Evolutionary conservation across 2,797 vertebrate genomes (phyloP).

Genomic region (Kryptopterus vitreolus): DNA sequence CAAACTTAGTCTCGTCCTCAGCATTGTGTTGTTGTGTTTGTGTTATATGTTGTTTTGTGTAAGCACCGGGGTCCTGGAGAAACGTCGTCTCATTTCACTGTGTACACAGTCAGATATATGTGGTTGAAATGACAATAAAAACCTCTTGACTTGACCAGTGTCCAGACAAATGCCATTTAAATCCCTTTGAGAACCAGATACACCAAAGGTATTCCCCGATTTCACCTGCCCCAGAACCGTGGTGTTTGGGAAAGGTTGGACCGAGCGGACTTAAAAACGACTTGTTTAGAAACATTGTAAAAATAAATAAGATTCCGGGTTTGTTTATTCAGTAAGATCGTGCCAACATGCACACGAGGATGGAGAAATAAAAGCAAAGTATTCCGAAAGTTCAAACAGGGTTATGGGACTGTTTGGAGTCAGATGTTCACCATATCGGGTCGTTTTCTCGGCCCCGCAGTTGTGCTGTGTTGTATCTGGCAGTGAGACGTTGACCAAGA

Average conservation of each 20-base stretch:
- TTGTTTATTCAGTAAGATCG: too few relatives aligned
- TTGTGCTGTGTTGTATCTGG: conserved; percentile 3
- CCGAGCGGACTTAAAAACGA: neutral
- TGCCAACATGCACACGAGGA: too few relatives aligned
- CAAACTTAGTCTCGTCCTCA: too few relatives aligned
- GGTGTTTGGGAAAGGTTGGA: neutral
- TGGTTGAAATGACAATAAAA: too few relatives aligned
- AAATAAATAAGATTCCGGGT: too few relatives aligned
- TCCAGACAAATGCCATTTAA: neutral
- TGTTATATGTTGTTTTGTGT: too few relatives aligned
- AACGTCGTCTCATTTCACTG: too few relatives aligned
- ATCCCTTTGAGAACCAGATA: neutral
- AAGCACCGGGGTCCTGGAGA: too few relatives aligned
- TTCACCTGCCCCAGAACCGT: too few relatives aligned
- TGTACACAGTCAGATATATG: too few relatives aligned
- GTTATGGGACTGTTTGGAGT: neutral
- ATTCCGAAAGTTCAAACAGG: neutral
- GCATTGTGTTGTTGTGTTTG: too few relatives aligned
- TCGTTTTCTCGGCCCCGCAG: neutral
- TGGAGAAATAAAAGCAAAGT: neutral
- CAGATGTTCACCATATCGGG: neutral
- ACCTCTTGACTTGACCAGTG: too few relatives aligned
- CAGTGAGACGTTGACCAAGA: neutral
- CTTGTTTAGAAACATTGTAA: neutral
- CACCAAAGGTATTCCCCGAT: neutral